phyloP scores from a whole-genome alignment of 2,888 invertebrate genomes.

The Alentia gelatinosa region DNA sequence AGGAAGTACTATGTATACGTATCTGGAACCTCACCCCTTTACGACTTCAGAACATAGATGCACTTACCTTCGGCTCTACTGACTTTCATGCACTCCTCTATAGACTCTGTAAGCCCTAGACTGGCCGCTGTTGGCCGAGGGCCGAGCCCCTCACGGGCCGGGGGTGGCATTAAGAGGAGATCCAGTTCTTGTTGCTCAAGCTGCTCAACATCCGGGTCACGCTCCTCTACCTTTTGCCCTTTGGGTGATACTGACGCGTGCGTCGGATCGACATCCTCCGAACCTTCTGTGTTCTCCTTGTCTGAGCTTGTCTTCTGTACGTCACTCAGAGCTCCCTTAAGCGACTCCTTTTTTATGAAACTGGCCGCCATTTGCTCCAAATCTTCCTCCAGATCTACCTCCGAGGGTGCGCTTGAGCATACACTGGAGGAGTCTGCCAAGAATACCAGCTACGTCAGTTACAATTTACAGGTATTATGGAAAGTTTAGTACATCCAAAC shows the following conservation, averaged over 20 bases:
- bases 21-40: no score
- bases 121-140: slow-evolving; percentile 84
- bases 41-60: background rate
- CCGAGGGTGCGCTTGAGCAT: slow-evolving; percentile 58
- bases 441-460: no score
- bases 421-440: slow-evolving; percentile 52
- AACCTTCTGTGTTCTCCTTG: background rate
- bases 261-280: background rate
- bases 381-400: slow-evolving; percentile 61
- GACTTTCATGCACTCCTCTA: slow-evolving; percentile 81
- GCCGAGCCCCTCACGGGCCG: slow-evolving; percentile 21
- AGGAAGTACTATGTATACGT: no score
- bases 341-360: slow-evolving; percentile 50
- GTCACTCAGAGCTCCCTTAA: background rate
- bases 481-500: no score
- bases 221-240: background rate
- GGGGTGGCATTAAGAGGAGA: slow-evolving; percentile 60
- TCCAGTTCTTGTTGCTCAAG: slow-evolving; percentile 59
- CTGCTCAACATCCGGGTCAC: slow-evolving; percentile 57
- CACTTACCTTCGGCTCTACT: slow-evolving; percentile 55
- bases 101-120: slow-evolving; percentile 86
- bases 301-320: background rate
- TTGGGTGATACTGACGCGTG: background rate
- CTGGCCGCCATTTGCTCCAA: slow-evolving; percentile 57
- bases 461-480: no score